These are phyloP conservation scores for Caenorhabditis remanei DNA, from an alignment of 1,140 invertebrate species.

Conservation along the genomic window DNA sequence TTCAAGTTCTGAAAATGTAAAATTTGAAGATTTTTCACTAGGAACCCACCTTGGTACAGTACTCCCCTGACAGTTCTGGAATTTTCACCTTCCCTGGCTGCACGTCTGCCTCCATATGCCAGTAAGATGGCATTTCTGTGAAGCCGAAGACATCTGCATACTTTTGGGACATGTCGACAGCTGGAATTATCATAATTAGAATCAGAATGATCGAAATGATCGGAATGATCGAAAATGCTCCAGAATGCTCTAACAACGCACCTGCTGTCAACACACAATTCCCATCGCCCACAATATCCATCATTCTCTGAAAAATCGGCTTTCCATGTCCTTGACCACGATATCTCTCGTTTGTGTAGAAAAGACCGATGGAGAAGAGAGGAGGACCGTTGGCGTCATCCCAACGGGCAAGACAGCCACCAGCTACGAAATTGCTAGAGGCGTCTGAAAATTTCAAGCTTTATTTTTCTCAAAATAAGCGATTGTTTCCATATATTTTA, in stretches of 20 bases:
- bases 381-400: background rate
- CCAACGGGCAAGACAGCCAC: background rate
- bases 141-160: conserved; percentile 5
- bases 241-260: background rate
- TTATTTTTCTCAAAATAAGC: too few species aligned
- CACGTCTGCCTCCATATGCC: background rate
- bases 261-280: conserved; percentile 40
- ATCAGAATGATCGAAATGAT: background rate
- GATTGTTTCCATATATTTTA: too few species aligned
- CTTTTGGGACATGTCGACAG: conserved; percentile 20
- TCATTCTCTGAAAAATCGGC: background rate
- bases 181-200: background rate
- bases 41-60: background rate
- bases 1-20: background rate
- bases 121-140: background rate
- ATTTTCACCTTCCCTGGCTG: background rate
- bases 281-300: background rate
- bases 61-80: background rate
- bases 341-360: background rate
- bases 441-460: background rate
- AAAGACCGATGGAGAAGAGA: background rate
- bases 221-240: too few species aligned
- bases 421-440: background rate
- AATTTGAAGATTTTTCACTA: background rate
- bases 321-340: background rate